A percentile compares a stretch with the other conserved stretches of the same genome.
Evolutionary conservation across 2,113 vertebrate genomes (phyloP).

Genomic region (Ceyx margarethae): DNA sequence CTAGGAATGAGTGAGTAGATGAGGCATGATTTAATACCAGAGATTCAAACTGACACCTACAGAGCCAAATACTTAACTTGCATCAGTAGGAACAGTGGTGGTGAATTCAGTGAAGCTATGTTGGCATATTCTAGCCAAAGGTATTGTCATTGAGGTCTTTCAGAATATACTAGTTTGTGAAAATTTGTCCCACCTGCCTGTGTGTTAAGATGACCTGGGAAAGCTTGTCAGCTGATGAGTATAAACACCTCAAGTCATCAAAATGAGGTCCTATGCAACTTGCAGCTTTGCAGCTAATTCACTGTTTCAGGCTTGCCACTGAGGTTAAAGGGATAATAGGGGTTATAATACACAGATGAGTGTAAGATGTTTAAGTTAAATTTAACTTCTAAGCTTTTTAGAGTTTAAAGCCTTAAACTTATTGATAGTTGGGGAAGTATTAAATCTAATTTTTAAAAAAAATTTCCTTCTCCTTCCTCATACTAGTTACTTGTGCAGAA

Average conservation of each 20-base stretch:
- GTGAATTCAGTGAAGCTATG: background rate
- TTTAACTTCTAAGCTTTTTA: background rate
- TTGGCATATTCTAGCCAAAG: background rate
- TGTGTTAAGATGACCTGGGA: background rate
- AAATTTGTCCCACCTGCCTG: background rate
- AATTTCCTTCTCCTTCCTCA: rapidly evolving
- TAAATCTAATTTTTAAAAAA: background rate
- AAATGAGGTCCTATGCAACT: background rate
- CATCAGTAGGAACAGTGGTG: background rate
- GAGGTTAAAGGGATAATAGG: background rate
- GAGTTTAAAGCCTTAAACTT: background rate
- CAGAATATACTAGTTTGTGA: background rate
- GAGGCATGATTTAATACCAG: background rate
- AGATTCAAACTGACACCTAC: background rate
- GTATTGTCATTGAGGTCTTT: background rate
- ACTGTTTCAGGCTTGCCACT: background rate
- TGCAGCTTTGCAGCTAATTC: background rate
- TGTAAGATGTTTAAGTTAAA: background rate
- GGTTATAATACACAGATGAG: background rate
- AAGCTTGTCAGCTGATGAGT: background rate
- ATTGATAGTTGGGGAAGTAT: background rate
- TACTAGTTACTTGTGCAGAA: background rate
- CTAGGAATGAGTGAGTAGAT: background rate
- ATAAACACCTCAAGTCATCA: background rate
- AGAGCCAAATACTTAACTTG: background rate